Evolutionary conservation across 2,888 invertebrate species (phyloP).

Genomic region (Sinodicranocentrus sp.): DNA sequence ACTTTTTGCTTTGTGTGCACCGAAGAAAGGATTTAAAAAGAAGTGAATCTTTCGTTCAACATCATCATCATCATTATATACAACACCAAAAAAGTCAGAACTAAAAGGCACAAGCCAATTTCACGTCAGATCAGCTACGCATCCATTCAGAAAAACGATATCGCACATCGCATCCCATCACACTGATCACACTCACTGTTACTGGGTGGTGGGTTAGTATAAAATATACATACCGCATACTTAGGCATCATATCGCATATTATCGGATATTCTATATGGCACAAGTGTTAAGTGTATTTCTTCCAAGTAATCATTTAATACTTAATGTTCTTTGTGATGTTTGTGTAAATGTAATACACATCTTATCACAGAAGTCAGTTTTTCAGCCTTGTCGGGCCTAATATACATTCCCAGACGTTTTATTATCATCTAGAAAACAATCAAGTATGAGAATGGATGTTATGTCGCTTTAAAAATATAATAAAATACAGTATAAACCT

Average conservation of each 20-base stretch:
- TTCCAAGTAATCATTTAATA: no score
- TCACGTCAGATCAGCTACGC: slow-evolving; percentile 59
- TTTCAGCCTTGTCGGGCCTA: background rate
- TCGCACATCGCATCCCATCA: slow-evolving; percentile 36
- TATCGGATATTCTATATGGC: no score
- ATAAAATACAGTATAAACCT: no score
- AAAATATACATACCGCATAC: no score
- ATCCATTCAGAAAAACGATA: slow-evolving; percentile 58
- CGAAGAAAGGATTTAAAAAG: background rate
- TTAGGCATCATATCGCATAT: no score
- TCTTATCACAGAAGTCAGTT: background rate
- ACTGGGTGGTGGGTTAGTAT: no score
- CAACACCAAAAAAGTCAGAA: slow-evolving; percentile 26
- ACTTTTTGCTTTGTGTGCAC: no score
- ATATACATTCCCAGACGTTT: background rate
- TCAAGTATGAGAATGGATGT: no score
- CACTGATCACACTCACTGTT: slow-evolving; percentile 26
- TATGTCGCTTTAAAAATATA: no score
- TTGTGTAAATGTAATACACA: background rate
- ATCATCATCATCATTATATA: background rate
- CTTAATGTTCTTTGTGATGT: no score
- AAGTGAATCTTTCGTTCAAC: background rate
- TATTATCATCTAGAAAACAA: background rate
- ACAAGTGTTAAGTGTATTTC: no score
- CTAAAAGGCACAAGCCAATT: slow-evolving; percentile 53